Conservation (phyloP, 2,113 vertebrate genomes). For the Thalassoma bifasciatum region DNA sequence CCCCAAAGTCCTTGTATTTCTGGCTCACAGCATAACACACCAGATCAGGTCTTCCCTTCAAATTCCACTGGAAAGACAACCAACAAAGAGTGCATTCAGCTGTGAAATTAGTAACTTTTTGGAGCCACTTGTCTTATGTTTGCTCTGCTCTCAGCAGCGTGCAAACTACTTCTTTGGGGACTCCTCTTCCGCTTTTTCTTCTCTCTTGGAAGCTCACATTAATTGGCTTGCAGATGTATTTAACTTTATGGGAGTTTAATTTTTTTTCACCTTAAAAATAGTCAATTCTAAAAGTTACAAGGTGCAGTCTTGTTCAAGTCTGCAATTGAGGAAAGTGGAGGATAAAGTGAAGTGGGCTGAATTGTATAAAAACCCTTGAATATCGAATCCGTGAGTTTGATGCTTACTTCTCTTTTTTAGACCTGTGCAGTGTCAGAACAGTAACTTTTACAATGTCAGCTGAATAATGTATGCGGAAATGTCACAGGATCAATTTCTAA, state of each 20-base stretch:
- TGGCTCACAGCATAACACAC: neutral
- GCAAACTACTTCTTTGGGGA: neutral
- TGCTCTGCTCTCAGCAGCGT: neutral
- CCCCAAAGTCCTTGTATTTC: constrained; percentile 6
- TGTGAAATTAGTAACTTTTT: constrained; percentile 20
- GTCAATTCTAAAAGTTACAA: neutral
- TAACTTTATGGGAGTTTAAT: neutral
- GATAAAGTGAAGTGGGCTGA: neutral
- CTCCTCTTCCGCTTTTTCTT: neutral
- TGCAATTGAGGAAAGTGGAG: neutral
- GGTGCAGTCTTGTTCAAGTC: neutral
- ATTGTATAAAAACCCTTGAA: neutral
- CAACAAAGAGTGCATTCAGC: neutral
- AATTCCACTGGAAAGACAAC: neutral
- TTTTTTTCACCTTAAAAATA: neutral
- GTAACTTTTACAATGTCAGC: constrained; percentile 5
- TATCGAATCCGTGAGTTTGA: neutral
- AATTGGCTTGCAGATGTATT: neutral
- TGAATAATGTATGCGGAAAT: neutral
- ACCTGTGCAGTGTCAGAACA: constrained; percentile 1
- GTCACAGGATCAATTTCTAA: no score
- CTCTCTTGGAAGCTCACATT: neutral
- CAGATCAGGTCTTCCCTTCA: neutral
- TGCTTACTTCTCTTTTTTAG: neutral
- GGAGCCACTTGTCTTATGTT: neutral